phyloP scores from a whole-genome alignment of 2,797 vertebrate genomes.

The Eupleurogrammus muticus region DNA sequence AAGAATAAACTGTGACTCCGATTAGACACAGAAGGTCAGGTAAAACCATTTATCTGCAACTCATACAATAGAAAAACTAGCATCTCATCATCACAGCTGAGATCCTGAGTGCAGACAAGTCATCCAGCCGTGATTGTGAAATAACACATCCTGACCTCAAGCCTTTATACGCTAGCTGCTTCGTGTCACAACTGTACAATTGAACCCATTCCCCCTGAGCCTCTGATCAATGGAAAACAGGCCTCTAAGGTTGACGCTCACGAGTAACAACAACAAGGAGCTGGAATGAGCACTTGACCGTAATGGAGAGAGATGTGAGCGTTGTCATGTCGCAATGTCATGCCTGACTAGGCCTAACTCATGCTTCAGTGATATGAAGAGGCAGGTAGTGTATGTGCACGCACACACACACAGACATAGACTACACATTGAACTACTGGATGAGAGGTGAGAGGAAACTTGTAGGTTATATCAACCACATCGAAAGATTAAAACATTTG shows the following conservation, averaged over 20 bases:
- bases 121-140: conserved; percentile 20
- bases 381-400: conserved; percentile 35
- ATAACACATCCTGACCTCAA: conserved; percentile 8
- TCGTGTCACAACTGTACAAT: conserved; percentile 33
- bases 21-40: neutral
- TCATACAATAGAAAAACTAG: neutral
- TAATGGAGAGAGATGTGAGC: conserved; percentile 63
- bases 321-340: conserved; percentile 56
- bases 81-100: neutral
- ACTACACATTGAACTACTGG: neutral
- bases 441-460: neutral
- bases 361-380: conserved; percentile 66
- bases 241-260: conserved; percentile 24
- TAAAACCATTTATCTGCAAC: neutral
- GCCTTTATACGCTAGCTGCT: conserved; percentile 44
- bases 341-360: conserved; percentile 68
- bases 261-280: conserved; percentile 58
- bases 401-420: neutral
- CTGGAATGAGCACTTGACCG: conserved; percentile 50
- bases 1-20: neutral
- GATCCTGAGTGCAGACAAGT: neutral
- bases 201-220: conserved; percentile 48
- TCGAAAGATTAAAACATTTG: neutral
- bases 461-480: neutral
- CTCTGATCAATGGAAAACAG: conserved; percentile 65